These are phyloP conservation scores for Leptopilina myrica DNA, from an alignment of 2,888 invertebrate genomes.

Conservation along the genomic window DNA sequence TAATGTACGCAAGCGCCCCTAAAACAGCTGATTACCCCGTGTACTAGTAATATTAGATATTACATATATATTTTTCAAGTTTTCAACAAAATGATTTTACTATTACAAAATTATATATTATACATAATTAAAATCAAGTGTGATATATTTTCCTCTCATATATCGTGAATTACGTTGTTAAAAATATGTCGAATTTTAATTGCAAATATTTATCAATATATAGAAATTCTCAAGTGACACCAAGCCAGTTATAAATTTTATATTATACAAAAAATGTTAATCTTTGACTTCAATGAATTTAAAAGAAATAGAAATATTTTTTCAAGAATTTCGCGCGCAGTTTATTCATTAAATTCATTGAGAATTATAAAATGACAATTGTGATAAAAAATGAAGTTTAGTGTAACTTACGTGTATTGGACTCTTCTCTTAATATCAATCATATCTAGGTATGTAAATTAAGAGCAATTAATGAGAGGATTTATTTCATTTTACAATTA, in stretches of 20 bases:
- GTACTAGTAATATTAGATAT: neutral
- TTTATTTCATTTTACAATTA: neutral
- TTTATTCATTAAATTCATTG: conserved; percentile 1
- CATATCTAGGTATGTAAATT: conserved; percentile 78
- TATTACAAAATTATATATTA: conserved; percentile 3
- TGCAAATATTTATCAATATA: neutral
- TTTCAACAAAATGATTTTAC: conserved; percentile 44
- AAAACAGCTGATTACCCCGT: conserved; percentile 43
- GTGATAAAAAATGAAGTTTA: conserved; percentile 79
- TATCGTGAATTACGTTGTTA: neutral
- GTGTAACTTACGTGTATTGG: conserved; percentile 80
- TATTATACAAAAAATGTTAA: conserved; percentile 37
- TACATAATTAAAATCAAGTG: conserved; percentile 15
- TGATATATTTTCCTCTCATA: neutral
- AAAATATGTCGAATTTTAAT: conserved; percentile 11
- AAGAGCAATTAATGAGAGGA: neutral
- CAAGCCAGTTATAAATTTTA: conserved; percentile 54
- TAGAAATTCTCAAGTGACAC: conserved; percentile 42
- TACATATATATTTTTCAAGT: conserved; percentile 37
- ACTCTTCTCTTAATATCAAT: conserved; percentile 81
- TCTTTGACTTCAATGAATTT: conserved; percentile 39
- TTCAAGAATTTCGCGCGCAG: conserved; percentile 6
- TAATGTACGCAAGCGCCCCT: conserved; percentile 25
- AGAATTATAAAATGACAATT: conserved; percentile 39
- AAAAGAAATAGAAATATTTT: conserved; percentile 29